Conservation (phyloP, 2,113 vertebrate genomes). For the Gavia stellata region DNA sequence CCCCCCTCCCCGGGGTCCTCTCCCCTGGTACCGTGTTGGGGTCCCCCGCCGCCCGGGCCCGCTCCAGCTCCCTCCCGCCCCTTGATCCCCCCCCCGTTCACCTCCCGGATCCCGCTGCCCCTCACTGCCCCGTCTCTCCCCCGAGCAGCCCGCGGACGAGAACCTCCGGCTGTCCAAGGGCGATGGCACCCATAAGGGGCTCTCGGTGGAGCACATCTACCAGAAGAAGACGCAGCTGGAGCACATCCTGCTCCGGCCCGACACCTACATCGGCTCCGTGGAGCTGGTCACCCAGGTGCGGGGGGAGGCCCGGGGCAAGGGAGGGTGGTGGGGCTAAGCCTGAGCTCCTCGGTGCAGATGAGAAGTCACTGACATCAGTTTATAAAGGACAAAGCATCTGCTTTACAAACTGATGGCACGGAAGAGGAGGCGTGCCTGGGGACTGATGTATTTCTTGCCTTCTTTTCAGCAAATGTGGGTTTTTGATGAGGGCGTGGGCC, state of each 20-base stretch:
- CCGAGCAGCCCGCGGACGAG: constrained; percentile 70
- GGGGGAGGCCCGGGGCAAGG: neutral
- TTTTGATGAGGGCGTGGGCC: constrained; percentile 84
- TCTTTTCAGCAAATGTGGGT: constrained; percentile 95
- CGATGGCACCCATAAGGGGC: constrained; percentile 62
- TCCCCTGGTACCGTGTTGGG: neutral
- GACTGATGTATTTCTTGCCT: neutral
- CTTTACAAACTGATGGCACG: neutral
- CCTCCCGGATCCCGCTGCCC: neutral
- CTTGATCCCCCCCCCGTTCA: neutral
- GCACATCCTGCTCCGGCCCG: constrained; percentile 96
- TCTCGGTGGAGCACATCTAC: constrained; percentile 94
- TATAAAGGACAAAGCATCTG: neutral
- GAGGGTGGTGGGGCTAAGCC: neutral
- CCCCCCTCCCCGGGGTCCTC: no score
- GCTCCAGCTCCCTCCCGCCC: rapidly evolving
- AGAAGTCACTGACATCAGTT: no score
- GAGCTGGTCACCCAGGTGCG: constrained; percentile 89
- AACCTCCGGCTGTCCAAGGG: constrained; percentile 66
- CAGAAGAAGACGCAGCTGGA: constrained; percentile 98
- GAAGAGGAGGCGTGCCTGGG: no score
- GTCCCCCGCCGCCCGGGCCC: no score
- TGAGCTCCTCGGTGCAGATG: neutral
- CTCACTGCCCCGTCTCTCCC: neutral
- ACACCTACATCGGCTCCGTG: constrained; percentile 96